Conservation (phyloP, 2,113 vertebrate genomes). For the Paramormyrops kingsleyae region DNA sequence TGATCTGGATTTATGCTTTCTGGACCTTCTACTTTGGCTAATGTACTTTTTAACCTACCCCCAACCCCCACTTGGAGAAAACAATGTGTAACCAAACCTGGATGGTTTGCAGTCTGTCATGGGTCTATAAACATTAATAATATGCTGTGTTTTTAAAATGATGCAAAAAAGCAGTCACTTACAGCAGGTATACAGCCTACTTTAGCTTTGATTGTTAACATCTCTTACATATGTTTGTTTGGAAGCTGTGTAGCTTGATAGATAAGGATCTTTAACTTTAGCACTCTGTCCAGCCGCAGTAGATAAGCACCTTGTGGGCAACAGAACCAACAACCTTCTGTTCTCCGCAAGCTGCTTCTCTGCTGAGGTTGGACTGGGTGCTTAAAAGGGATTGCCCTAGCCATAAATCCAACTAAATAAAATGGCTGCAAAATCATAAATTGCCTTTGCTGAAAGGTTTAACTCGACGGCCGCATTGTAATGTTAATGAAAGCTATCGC, state of each 20-base stretch:
- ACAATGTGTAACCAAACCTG: background rate
- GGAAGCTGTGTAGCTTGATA: background rate
- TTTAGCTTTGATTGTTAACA: background rate
- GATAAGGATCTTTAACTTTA: background rate
- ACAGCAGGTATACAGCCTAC: background rate
- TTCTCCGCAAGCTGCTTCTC: background rate
- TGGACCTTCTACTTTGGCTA: background rate
- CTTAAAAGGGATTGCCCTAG: background rate
- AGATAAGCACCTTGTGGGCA: background rate
- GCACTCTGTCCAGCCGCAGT: background rate
- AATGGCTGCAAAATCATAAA: background rate
- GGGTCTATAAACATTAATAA: background rate
- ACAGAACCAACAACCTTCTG: background rate
- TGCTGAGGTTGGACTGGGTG: background rate
- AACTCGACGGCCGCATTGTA: background rate
- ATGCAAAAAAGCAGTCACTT: background rate
- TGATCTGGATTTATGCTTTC: background rate
- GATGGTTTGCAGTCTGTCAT: background rate
- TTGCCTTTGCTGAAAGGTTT: background rate
- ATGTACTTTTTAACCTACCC: no score
- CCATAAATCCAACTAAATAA: background rate
- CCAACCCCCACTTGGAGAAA: background rate
- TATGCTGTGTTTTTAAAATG: background rate
- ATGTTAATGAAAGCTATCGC: background rate
- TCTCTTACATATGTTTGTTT: background rate